phyloP scores from a whole-genome alignment of 2,888 invertebrate species.

The Hirtodrosophila alboralis region DNA sequence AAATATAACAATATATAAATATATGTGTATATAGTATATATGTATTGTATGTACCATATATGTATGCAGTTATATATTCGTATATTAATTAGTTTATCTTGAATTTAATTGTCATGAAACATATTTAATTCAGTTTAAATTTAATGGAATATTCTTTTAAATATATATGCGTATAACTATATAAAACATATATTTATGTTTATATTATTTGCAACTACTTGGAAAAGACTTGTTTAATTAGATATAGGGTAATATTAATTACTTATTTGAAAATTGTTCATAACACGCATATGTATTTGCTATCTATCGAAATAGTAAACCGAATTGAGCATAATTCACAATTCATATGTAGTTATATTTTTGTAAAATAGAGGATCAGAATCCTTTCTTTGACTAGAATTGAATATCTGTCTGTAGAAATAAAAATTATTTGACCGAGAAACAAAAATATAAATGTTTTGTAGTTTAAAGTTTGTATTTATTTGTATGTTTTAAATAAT shows the following conservation, averaged over 20 bases:
- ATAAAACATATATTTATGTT: constrained; percentile 22
- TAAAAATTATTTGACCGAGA: constrained; percentile 7
- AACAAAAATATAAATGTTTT: constrained; percentile 32
- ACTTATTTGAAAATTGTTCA: constrained; percentile 5
- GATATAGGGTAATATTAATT: neutral
- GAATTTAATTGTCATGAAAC: constrained; percentile 18
- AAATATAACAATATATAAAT: constrained; percentile 74
- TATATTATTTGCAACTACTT: constrained; percentile 35
- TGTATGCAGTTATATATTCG: constrained; percentile 26
- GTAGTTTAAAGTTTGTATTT: constrained; percentile 51
- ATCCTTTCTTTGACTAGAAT: constrained; percentile 43
- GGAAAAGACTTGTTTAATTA: constrained; percentile 27
- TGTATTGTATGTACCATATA: constrained; percentile 16
- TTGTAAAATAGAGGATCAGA: neutral
- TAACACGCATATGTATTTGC: constrained; percentile 17
- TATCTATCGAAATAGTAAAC: constrained; percentile 33
- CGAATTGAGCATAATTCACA: constrained; percentile 32
- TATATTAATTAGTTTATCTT: constrained; percentile 40
- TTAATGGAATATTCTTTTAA: constrained; percentile 40
- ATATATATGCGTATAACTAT: constrained; percentile 18
- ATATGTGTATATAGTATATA: constrained; percentile 20
- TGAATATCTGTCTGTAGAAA: constrained; percentile 7
- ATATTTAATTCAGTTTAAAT: constrained; percentile 38
- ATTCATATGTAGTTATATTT: constrained; percentile 14
- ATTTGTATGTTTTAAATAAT: constrained; percentile 57